phyloP scores from a whole-genome alignment of 2,888 invertebrate species.

The Cryptops parisi region DNA sequence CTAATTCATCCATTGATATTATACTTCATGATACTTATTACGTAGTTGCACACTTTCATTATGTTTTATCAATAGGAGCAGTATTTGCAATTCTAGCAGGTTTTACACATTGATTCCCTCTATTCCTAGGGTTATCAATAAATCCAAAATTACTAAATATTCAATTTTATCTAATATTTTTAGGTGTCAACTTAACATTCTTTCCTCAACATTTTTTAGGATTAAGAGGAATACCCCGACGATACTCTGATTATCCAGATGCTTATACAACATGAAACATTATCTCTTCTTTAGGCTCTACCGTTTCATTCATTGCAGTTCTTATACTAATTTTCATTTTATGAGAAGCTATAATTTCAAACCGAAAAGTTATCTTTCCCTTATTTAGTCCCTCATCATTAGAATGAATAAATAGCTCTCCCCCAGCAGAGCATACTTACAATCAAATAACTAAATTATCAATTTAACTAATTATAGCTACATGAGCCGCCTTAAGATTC shows the following conservation, averaged over 20 bases:
- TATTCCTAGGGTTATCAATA: no score
- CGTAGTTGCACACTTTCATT: no score
- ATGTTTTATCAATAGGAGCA: no score
- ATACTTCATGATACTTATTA: conserved; percentile 68
- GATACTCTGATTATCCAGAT: conserved; percentile 58
- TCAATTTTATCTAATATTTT: no score
- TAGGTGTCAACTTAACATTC: conserved; percentile 56
- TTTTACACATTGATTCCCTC: no score
- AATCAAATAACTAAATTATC: conserved; percentile 17
- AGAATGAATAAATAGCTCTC: conserved; percentile 27
- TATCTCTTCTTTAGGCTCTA: conserved; percentile 50
- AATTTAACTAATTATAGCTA: conserved; percentile 19
- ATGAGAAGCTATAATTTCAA: no score
- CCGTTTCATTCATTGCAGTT: no score
- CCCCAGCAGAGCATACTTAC: conserved; percentile 23
- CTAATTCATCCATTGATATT: conserved; percentile 63
- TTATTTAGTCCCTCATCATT: conserved; percentile 42
- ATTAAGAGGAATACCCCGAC: conserved; percentile 55
- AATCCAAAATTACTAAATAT: no score
- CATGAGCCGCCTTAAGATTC: conserved; percentile 35
- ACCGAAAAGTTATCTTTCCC: no score
- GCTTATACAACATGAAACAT: conserved; percentile 49
- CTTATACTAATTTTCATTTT: no score
- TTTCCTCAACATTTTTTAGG: conserved; percentile 67
- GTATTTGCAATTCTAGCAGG: no score